These are phyloP conservation scores for Lutjanus erythropterus DNA, from an alignment of 2,113 vertebrate genomes.

Conservation along the genomic window DNA sequence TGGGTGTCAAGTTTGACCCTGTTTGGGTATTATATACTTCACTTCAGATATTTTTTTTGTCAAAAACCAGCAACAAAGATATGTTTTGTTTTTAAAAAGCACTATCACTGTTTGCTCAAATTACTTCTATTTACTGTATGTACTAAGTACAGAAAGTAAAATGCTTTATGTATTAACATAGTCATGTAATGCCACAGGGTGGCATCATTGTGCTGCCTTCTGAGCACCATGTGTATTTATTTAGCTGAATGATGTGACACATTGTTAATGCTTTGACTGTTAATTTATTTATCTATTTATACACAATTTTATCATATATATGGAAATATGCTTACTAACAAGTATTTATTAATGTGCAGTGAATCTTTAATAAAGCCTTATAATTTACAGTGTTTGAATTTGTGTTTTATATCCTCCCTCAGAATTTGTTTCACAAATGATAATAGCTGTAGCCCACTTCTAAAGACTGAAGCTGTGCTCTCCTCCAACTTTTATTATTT, in stretches of 20 bases:
- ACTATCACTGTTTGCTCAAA: background rate
- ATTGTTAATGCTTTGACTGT: constrained; percentile 30
- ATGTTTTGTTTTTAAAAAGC: background rate
- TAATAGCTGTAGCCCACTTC: background rate
- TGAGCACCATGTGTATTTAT: constrained; percentile 34
- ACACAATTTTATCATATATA: background rate
- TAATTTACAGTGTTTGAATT: constrained; percentile 2
- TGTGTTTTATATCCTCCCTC: background rate
- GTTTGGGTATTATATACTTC: background rate
- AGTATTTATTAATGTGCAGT: constrained; percentile 5
- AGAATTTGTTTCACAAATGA: background rate
- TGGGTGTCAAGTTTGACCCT: background rate
- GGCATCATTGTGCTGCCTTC: constrained; percentile 13
- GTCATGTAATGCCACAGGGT: constrained; percentile 48
- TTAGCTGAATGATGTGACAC: background rate
- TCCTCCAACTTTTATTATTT: background rate
- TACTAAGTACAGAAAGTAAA: constrained; percentile 71
- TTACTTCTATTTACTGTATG: constrained; percentile 65
- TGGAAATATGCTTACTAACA: background rate
- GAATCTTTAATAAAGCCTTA: constrained; percentile 30
- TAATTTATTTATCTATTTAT: constrained; percentile 58
- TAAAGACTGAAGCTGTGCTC: background rate
- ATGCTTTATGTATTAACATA: constrained; percentile 45
- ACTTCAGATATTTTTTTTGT: background rate
- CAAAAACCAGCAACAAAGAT: background rate